A percentile compares a stretch with the other conserved stretches of the same genome.
Evolutionary conservation across 2,113 vertebrate genomes (phyloP).

Genomic region (Chrysemys picta): DNA sequence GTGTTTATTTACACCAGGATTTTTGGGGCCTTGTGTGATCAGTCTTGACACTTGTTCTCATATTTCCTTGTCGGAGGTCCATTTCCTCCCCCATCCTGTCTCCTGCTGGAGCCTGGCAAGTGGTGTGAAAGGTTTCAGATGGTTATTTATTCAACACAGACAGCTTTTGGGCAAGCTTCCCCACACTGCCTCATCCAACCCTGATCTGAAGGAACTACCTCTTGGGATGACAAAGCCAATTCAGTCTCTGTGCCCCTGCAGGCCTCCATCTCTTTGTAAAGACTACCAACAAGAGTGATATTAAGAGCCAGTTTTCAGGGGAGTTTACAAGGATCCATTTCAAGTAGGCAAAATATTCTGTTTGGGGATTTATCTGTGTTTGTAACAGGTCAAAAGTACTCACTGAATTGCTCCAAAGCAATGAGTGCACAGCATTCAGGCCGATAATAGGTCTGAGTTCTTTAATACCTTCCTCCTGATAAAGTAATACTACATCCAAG

Average conservation of each 20-base stretch:
- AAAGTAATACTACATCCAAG: neutral
- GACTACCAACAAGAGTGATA: neutral
- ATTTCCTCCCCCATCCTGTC: neutral
- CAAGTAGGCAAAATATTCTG: neutral
- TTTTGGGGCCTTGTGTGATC: neutral
- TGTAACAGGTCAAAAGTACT: slow-evolving; percentile 1
- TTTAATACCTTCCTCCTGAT: neutral
- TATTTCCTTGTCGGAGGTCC: neutral
- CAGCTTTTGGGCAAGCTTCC: neutral
- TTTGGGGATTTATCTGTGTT: neutral
- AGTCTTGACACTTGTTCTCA: neutral
- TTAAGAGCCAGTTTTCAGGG: neutral
- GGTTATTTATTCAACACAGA: rapidly evolving
- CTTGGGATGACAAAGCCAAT: neutral
- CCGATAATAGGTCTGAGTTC: neutral
- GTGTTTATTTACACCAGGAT: neutral
- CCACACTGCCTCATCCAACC: neutral
- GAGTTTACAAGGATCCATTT: neutral
- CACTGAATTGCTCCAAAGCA: slow-evolving; percentile 32
- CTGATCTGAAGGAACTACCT: neutral
- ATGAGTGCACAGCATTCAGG: neutral
- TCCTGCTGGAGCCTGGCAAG: neutral
- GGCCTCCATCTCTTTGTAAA: neutral
- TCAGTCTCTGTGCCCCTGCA: neutral
- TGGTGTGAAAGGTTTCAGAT: neutral